These are phyloP conservation scores for Pipistrellus kuhlii DNA, from an alignment of 2,797 vertebrate genomes.

Conservation along the genomic window DNA sequence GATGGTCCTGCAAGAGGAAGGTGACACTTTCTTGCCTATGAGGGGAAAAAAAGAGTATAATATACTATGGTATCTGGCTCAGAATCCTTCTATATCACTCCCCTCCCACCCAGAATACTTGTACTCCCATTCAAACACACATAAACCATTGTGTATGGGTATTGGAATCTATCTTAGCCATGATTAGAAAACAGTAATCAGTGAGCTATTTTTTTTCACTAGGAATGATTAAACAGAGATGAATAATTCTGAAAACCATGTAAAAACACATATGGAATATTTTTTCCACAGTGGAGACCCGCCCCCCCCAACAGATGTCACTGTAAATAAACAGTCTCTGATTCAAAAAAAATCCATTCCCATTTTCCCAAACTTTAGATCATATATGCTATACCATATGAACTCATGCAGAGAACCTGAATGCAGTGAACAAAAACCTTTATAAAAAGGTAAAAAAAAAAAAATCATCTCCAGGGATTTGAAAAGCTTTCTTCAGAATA, in stretches of 20 bases:
- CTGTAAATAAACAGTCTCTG: neutral
- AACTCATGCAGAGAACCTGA: neutral
- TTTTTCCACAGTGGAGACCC: neutral
- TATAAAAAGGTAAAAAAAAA: conserved; percentile 69
- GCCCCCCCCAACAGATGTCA: neutral
- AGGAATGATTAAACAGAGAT: neutral
- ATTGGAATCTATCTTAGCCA: neutral
- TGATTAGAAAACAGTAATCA: conserved; percentile 35
- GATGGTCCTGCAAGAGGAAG: neutral
- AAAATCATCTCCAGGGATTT: conserved; percentile 54
- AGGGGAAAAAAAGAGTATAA: neutral
- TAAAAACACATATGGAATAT: neutral
- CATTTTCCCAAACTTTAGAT: conserved; percentile 16
- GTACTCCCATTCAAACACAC: neutral
- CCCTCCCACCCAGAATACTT: neutral
- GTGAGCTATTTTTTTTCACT: neutral
- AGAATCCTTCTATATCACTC: neutral
- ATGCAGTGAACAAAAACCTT: neutral
- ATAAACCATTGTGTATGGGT: neutral
- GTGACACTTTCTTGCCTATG: neutral
- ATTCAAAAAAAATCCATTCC: conserved; percentile 1
- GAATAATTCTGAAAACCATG: neutral
- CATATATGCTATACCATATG: neutral
- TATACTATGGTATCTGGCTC: neutral
- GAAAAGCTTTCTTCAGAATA: conserved; percentile 64